Evolutionary conservation across 2,113 vertebrate species (phyloP), one percentile per base, ranked within the genome.

Genomic region (Sapayoa aenigma): DNA sequence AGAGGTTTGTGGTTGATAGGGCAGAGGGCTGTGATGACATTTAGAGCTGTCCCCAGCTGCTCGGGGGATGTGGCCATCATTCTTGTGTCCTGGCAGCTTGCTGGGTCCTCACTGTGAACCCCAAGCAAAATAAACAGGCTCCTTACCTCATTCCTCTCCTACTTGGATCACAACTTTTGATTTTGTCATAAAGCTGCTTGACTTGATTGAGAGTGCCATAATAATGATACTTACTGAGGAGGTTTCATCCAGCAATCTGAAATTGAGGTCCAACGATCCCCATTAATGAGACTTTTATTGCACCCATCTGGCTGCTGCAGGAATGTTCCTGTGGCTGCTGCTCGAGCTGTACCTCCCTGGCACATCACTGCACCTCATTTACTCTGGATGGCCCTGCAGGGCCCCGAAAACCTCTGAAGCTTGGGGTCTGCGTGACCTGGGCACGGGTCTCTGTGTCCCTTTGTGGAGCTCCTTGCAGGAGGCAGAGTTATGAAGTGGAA

Each of bases 151-250:
- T 52, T 68, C 69, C 89, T 92, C 81, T 33, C 60, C 92, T 93
- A 65, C 94, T n/a, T 58, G 90, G 88, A 72, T 95, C 94, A 89
- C 96, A 96, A 92, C 88, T 95, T 95, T 95, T 93, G 95, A 96
- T 97, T 97, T 95, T 97, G 83, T 96, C 92, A 93, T 96, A 97
- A 96, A 93, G 92, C 94, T 97, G 93, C 89, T 96, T 60, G 69
- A 27, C 74, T 96, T 96, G 95, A 96, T 94, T 92, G 92, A 96
- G 80, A 90, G 93, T 0, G 0, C 90, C 69, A 56, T 96, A 92
- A 94, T 93, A 84, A 94, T 60, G 90, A 92, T 84, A 72, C 76
- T 93, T 78, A 92, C 77, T 6, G 59, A 84, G 88, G 83, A 90
- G 92, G 65, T 89, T 93, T 90, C 79, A 84, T 27, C 21, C 83